phyloP scores from a whole-genome alignment of 1,140 invertebrate genomes.

The Amphibalanus amphitrite region DNA sequence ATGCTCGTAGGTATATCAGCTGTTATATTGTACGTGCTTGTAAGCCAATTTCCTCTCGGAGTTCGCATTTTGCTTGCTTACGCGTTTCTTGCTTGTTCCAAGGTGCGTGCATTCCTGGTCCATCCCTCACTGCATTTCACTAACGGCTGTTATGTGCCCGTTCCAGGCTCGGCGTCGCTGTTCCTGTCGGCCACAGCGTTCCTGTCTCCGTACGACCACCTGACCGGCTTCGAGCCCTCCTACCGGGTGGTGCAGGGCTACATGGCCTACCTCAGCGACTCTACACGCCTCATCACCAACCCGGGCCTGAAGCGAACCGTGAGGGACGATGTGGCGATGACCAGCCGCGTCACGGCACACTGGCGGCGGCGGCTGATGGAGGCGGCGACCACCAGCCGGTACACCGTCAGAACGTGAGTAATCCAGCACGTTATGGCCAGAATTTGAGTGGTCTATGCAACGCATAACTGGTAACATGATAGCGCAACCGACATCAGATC shows the following conservation, averaged over 20 bases:
- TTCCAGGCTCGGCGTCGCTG: slow-evolving; percentile 52
- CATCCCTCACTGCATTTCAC: too few species aligned
- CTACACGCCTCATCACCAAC: slow-evolving; percentile 57
- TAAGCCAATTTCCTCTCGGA: too few species aligned
- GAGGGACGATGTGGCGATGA: slow-evolving; percentile 54
- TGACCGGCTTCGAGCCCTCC: background rate
- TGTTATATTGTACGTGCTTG: too few species aligned
- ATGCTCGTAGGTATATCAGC: too few species aligned
- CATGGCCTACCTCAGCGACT: slow-evolving; percentile 70
- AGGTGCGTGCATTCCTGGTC: too few species aligned
- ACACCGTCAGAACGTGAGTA: slow-evolving; percentile 55
- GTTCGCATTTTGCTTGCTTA: too few species aligned
- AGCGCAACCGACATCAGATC: too few species aligned
- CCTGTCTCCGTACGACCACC: slow-evolving; percentile 21
- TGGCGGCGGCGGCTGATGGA: slow-evolving; percentile 51
- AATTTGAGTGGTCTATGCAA: too few species aligned
- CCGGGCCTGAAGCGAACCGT: slow-evolving; percentile 55
- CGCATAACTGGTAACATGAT: too few species aligned
- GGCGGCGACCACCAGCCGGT: slow-evolving; percentile 46
- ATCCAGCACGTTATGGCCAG: too few species aligned
- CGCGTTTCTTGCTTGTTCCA: too few species aligned
- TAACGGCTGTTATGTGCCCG: too few species aligned
- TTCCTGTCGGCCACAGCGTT: slow-evolving; percentile 61
- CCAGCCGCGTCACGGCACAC: slow-evolving; percentile 52
- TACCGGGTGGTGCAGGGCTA: slow-evolving; percentile 33